Conservation (phyloP, 1,140 invertebrate genomes). For the Drosophila albomicans region DNA sequence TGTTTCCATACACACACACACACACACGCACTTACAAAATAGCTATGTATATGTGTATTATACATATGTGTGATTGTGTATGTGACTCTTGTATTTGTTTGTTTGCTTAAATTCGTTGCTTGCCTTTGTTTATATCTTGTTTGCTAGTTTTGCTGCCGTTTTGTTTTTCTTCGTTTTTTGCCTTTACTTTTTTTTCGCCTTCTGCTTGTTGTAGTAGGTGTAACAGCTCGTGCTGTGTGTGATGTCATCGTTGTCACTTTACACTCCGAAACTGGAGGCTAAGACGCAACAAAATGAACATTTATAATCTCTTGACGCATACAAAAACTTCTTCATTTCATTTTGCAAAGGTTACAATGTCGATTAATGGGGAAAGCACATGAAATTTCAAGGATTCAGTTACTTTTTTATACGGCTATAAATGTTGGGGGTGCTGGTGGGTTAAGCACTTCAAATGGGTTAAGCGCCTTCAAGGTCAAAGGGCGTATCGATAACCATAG, state of each 20-base stretch:
- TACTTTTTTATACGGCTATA: neutral
- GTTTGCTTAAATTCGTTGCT: conserved; percentile 65
- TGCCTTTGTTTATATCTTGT: conserved; percentile 69
- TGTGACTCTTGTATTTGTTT: conserved; percentile 64
- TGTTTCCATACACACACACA: conserved; percentile 37
- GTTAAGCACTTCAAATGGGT: neutral
- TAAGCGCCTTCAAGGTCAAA: neutral
- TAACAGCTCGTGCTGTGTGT: conserved; percentile 49
- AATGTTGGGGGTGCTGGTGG: neutral
- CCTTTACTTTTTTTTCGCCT: conserved; percentile 28
- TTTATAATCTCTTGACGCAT: conserved; percentile 6
- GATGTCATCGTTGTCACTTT: conserved; percentile 74
- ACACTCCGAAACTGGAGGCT: conserved; percentile 26
- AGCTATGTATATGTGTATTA: conserved; percentile 8
- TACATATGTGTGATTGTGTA: conserved; percentile 14
- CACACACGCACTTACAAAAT: neutral
- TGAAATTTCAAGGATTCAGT: neutral
- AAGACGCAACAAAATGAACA: conserved; percentile 13
- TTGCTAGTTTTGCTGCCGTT: conserved; percentile 39
- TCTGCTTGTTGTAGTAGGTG: conserved; percentile 51
- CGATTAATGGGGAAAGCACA: neutral
- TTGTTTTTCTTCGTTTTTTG: conserved; percentile 23
- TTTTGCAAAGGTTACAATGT: conserved; percentile 8
- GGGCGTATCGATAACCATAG: neutral
- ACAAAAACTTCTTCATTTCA: conserved; percentile 4